Conservation (phyloP, 1,140 invertebrate species). For the Drosophila ohnishii region DNA sequence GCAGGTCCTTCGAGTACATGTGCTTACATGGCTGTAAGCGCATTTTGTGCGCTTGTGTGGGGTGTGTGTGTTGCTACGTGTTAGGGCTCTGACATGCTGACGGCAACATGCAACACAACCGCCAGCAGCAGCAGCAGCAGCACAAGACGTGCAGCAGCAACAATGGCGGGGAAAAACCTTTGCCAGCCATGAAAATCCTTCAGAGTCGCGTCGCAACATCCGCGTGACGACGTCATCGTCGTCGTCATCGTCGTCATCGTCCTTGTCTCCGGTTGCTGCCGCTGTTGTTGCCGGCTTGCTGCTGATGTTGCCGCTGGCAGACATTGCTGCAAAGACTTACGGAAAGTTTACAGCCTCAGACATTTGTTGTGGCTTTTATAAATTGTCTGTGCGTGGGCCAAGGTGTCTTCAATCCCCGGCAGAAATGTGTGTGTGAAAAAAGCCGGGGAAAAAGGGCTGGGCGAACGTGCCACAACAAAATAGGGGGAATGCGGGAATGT, state of each 20-base stretch:
- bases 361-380: slow-evolving; percentile 80
- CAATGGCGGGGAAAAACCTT: slow-evolving; percentile 26
- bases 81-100: slow-evolving; percentile 66
- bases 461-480: slow-evolving; percentile 1
- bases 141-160: slow-evolving; percentile 33
- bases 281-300: slow-evolving; percentile 25
- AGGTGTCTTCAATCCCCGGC: slow-evolving; percentile 43
- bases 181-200: slow-evolving; percentile 72
- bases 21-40: slow-evolving; percentile 43
- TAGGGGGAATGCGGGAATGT: not conserved
- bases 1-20: slow-evolving; percentile 8
- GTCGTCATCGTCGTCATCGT: slow-evolving; percentile 30
- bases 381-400: slow-evolving; percentile 78
- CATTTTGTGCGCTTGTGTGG: slow-evolving; percentile 27
- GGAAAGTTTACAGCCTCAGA: slow-evolving; percentile 76
- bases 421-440: not conserved
- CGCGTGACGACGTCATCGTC: slow-evolving; percentile 43
- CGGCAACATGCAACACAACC: slow-evolving; percentile 64
- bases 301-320: slow-evolving; percentile 49
- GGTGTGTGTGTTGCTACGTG: slow-evolving; percentile 28
- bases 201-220: slow-evolving; percentile 57
- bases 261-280: slow-evolving; percentile 13
- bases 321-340: slow-evolving; percentile 75
- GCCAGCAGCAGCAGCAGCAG: slow-evolving; percentile 34
- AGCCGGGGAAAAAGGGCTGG: not conserved